Base-by-base conservation (phyloP, 2,888 invertebrate genomes). In the Dusona sp. region DNA sequence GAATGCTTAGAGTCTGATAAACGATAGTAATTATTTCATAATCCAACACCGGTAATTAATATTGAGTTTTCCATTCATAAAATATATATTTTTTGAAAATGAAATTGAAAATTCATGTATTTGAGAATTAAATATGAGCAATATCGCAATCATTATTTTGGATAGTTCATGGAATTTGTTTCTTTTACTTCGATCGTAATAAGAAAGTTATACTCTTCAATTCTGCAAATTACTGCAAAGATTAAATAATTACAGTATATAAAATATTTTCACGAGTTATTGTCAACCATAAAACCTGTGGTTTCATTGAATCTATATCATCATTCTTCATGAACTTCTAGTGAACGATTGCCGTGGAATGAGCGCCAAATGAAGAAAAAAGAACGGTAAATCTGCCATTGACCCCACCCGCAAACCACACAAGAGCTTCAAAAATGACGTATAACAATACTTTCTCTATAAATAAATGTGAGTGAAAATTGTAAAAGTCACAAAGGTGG, bases 401-500 rank as follows among this genome's bases (percentile, higher is more conserved):
- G 42, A 25, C 42, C 19, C 22, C 25, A 13, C 0, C 4, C 22
- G 7, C 11, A 25, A 68, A 22, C 33, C 54, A 11, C 22, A n/a
- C n/a, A n/a, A 36, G 22, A 38, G 4, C 16, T 57, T 73, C 16
- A 48, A 25, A 9, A 19, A 48, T 70, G 22, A 38, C 54, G 73
- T 13, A 25, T 22, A 22, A 38, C 38, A 54, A 57, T 54, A 22
- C 45, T 16, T 74, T 13, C 57, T 25, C 61, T n/a, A 38, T 38
- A 25, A 57, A 57, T 74, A 29, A 29, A 19, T 38, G 33, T 77
- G 45, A 38, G 22, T 11, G 19, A 48, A n/a, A 65, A 64, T 45
- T n/a, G 75, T 29, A 64, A 65, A 65, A 64, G 29, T 77, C 19
- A 54, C 13, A 16, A 74, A n/a, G 65, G 65, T 65, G 38, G 8